A percentile compares a stretch with the other conserved stretches of the same genome.
Conservation (phyloP, 2,797 vertebrate species). For the Sebastes nivosus region DNA sequence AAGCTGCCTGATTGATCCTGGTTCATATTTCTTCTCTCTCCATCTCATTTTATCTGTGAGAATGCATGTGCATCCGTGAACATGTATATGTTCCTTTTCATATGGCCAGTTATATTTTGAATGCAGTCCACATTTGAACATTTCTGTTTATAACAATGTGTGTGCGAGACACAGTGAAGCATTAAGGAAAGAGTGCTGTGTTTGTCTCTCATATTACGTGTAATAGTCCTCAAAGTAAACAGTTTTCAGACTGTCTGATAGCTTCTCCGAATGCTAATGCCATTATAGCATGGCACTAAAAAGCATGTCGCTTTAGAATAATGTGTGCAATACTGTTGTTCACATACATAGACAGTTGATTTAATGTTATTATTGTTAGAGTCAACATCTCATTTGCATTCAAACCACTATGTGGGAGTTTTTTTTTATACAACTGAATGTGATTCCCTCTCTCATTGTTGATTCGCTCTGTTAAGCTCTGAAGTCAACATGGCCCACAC, state of each 20-base stretch:
- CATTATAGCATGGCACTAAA: not conserved
- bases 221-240: constrained; percentile 15
- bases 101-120: not conserved
- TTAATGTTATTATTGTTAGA: not conserved
- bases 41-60: not conserved
- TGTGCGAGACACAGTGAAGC: not conserved
- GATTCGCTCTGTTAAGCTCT: not conserved
- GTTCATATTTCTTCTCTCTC: constrained; percentile 15
- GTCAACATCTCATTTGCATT: not conserved
- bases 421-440: not conserved
- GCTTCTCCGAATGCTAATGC: constrained; percentile 16
- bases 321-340: not conserved
- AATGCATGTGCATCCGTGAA: not conserved
- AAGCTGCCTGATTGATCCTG: constrained; percentile 47
- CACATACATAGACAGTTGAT: not conserved
- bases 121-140: not conserved
- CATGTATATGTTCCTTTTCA: not conserved
- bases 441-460: not conserved
- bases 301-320: not conserved
- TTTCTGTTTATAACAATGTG: not conserved
- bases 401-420: not conserved
- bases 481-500: not conserved
- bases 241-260: constrained; percentile 25
- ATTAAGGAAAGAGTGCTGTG: not conserved
- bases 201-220: constrained; percentile 48